A percentile compares a stretch with the other conserved stretches of the same genome.
Conservation (phyloP, 2,888 invertebrate species). For the Nephrotoma guestfalica region DNA sequence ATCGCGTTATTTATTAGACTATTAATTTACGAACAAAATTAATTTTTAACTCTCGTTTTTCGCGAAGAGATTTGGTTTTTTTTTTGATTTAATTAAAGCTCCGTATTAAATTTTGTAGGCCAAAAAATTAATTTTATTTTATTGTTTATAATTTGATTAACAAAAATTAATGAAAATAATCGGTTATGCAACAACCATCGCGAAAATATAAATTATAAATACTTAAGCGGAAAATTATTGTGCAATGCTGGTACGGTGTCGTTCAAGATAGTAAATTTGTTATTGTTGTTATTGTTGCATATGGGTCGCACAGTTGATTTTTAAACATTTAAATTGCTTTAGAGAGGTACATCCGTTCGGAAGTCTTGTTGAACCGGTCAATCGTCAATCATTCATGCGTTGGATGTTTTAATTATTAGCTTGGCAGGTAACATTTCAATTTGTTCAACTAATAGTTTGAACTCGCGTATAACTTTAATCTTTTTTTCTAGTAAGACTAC, state of each 20-base stretch:
- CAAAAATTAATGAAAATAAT: background rate
- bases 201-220: background rate
- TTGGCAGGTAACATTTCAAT: background rate
- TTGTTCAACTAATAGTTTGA: no score
- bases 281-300: background rate
- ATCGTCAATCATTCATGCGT: background rate
- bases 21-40: background rate
- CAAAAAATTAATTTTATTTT: background rate
- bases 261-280: background rate
- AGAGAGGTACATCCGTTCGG: background rate
- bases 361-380: background rate
- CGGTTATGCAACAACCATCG: background rate
- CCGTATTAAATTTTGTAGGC: background rate
- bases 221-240: background rate
- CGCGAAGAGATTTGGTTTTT: background rate
- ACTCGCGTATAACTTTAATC: no score
- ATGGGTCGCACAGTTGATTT: background rate
- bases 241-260: background rate
- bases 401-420: background rate
- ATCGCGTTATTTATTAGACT: background rate
- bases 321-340: background rate
- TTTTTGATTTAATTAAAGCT: background rate
- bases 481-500: no score
- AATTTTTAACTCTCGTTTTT: background rate
- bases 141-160: background rate